A percentile compares a stretch with the other conserved stretches of the same genome.
Evolutionary conservation across 2,113 vertebrate species (phyloP).

Genomic region (Recurvirostra avosetta): DNA sequence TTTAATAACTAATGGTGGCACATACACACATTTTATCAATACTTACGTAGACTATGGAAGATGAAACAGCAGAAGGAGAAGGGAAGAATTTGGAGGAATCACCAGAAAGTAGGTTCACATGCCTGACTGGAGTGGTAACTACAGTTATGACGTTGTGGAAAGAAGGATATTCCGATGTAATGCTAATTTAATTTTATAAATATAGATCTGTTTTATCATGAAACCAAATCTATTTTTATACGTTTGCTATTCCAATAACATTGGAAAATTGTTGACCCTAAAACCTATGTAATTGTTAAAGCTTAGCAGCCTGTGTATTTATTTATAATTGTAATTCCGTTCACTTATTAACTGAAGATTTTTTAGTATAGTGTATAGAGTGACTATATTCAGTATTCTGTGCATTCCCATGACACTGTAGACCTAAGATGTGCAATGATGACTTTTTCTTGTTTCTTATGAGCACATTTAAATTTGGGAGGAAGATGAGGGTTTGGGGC

Average conservation of each 20-base stretch:
- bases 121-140: neutral
- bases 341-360: neutral
- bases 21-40: neutral
- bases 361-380: neutral
- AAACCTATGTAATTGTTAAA: neutral
- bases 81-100: neutral
- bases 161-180: neutral
- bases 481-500: neutral
- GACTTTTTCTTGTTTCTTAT: neutral
- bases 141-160: neutral
- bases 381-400: neutral
- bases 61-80: neutral
- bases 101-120: neutral
- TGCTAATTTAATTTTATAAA: conserved; percentile 16
- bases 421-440: neutral
- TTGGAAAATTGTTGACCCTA: neutral
- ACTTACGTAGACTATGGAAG: neutral
- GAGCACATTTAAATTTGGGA: neutral
- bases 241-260: neutral
- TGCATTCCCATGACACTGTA: neutral
- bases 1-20: neutral
- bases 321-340: neutral
- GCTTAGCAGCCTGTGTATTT: neutral
- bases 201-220: neutral
- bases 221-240: neutral